Evolutionary conservation across 2,113 vertebrate species (phyloP), one percentile per base, ranked within the genome.

Genomic region (Anas platyrhynchos): DNA sequence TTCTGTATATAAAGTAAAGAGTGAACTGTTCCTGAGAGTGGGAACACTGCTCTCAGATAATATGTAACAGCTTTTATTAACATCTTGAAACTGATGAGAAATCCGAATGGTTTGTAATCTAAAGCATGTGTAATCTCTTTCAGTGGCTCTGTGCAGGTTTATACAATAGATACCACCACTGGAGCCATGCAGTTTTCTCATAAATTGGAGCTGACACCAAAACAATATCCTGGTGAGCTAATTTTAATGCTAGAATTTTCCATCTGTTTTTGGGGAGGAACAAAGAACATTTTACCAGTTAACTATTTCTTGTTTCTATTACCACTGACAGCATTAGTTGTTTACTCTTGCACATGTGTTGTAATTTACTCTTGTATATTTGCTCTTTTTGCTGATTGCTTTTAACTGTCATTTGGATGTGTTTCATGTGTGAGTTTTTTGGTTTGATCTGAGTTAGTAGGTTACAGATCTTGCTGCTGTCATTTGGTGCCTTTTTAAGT

Each of bases 151-250:
- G 99, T 99, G 89, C 98, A 99, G 93, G 99, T 99, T 83, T 99
- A 99, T 97, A 99, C 99, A 43, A 98, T 99, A 83, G 99, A 99
- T 98, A 99, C 98, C 87, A 98, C 99, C 14, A 99, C 99, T 56
- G 99, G 99, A 72, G 98, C 99, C 71, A 99, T 99, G 99, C 99
- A 99, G 96, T 98, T 99, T 29, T 99, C 99, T 56, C 99, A 99
- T 98, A 99, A 99, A 95, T 98, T 99, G 97, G 99, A 99, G 94
- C 97, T 99, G 89, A 99, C 99, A 92, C 99, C 99, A 68, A 99
- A 99, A 98, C 99, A 99, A 79, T 99, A 99, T 96, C 99, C 99
- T 97, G 99, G 99, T 99, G 97, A 97, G 97, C 86, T 56, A 32
- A 56, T 75, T 77, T 73, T 52, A n/a, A 78, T 91, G n/a, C 27